Evolutionary conservation across 1,140 invertebrate species (phyloP).

Genomic region (Neodiprion fabricii): DNA sequence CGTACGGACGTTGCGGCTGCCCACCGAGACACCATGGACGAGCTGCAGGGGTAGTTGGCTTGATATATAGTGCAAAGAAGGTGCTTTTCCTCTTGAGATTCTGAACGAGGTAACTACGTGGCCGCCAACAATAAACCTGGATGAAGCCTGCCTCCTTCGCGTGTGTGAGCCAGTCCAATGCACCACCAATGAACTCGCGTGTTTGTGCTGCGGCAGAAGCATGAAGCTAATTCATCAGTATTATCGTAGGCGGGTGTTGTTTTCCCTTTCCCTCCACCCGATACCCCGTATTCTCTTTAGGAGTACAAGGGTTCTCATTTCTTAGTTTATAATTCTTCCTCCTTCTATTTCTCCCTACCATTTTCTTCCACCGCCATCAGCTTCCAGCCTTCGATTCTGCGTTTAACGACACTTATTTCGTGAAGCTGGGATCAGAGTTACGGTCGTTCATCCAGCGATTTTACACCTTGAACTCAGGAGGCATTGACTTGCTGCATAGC

Average conservation of each 20-base stretch:
- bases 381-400: not conserved
- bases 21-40: slow-evolving; percentile 11
- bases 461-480: too few relatives aligned
- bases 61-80: slow-evolving; percentile 22
- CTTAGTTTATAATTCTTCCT: slow-evolving; percentile 4
- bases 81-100: slow-evolving; percentile 11
- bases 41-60: slow-evolving; percentile 18
- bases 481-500: too few relatives aligned
- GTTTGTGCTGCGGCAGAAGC: slow-evolving; percentile 24
- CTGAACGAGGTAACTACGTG: slow-evolving; percentile 31
- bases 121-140: slow-evolving; percentile 36
- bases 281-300: slow-evolving; percentile 16
- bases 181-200: not conserved
- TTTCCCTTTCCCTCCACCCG: slow-evolving; percentile 38
- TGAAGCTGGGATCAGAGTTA: too few relatives aligned
- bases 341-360: slow-evolving; percentile 8
- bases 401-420: slow-evolving; percentile 11
- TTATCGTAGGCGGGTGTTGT: slow-evolving; percentile 54
- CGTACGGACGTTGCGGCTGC: slow-evolving; percentile 18
- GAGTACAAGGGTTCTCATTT: slow-evolving; percentile 4
- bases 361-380: slow-evolving; percentile 15
- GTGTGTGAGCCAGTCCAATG: too few relatives aligned
- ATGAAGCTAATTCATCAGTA: slow-evolving; percentile 55
- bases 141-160: slow-evolving; percentile 32
- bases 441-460: too few relatives aligned